These are phyloP conservation scores for Eciton burchellii DNA, from an alignment of 1,140 invertebrate species.

Conservation along the genomic window DNA sequence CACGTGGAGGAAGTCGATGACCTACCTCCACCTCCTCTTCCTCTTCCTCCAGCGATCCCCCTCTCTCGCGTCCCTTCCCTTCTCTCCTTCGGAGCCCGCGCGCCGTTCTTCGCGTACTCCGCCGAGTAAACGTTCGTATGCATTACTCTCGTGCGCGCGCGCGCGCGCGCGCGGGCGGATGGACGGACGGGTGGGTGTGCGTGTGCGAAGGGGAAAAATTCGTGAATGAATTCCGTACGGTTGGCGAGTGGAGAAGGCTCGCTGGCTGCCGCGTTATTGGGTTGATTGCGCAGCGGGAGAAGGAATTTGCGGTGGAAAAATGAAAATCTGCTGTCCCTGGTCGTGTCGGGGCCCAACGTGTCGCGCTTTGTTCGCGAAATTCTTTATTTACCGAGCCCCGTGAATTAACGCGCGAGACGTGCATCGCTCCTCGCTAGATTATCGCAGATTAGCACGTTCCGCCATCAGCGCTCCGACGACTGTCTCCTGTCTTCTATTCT, in stretches of 20 bases:
- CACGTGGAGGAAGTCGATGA: slow-evolving; percentile 71
- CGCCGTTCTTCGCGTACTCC: slow-evolving; percentile 22
- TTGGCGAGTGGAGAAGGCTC: not conserved
- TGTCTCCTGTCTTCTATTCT: too few relatives aligned
- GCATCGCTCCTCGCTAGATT: too few relatives aligned
- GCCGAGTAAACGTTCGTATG: slow-evolving; percentile 39
- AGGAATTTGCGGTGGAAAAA: slow-evolving; percentile 10
- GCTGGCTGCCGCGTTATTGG: slow-evolving; percentile 23
- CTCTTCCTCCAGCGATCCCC: slow-evolving; percentile 56
- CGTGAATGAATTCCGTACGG: slow-evolving; percentile 32
- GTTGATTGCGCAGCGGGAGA: not conserved
- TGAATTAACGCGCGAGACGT: too few relatives aligned
- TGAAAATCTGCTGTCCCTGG: slow-evolving; percentile 1
- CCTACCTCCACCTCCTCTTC: slow-evolving; percentile 65
- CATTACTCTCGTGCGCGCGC: not conserved
- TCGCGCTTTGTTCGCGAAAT: not conserved
- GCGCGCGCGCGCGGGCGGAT: not conserved
- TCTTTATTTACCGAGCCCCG: too few relatives aligned
- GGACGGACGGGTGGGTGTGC: not conserved
- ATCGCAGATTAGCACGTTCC: too few relatives aligned
- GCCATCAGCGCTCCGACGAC: too few relatives aligned
- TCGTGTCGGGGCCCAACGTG: too few relatives aligned
- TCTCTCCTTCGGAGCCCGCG: slow-evolving; percentile 18
- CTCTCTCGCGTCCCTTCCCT: slow-evolving; percentile 30
- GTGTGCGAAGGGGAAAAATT: slow-evolving; percentile 19